Base-by-base conservation (phyloP, 2,113 vertebrate genomes). In the Chroicocephalus ridibundus region DNA sequence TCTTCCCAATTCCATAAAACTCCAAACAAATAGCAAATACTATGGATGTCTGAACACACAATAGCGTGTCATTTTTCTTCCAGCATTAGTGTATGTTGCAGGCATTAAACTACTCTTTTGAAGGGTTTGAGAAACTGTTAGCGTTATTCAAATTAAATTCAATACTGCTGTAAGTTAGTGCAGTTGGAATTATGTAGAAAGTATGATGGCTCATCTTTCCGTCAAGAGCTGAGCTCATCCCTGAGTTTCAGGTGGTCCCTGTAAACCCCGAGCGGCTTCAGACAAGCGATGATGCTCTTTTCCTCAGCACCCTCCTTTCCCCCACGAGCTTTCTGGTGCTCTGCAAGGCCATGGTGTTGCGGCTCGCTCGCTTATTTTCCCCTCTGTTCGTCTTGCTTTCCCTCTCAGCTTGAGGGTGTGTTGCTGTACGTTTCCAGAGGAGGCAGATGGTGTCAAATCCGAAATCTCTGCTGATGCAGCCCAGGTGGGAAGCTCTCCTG, bases 31-130 rank as follows among this genome's bases (percentile, higher is more conserved):
- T 55, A 95, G 94, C 84, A 94, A 90, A 89, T 86, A 82, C 81
- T 92, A 69, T 90, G 91, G 84, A 92, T 94, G 81, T 94, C 94
- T 96, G 91, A 97, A 94, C 86, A 93, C 88, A 91, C 96, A 96
- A 89, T 44, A 94, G 91, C 74, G 38, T 42, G 86, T 69, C 69
- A 85, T 94, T 93, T 96, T 97, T 95, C 81, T 94, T 94, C 88
- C 86, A 87, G 93, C 70, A 95, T 95, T 96, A 94, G 81, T 93
- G 91, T 79, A 65, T 58, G 84, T 79, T 92, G 78, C 81, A 94
- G 93, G 76, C 71, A 3, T 82, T 95, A 94, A 94, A 93, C 86
- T 84, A 77, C 88, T 93, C 46, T 92, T 96, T 86, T 77, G 88
- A 95, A 91, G 81, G 83, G 58, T 84, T 88, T 96, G 84, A 95